Percentiles rank a stretch among this genome's conserved stretches.
Conservation (phyloP, 2,888 invertebrate genomes). For the Herminia tarsipennalis region DNA sequence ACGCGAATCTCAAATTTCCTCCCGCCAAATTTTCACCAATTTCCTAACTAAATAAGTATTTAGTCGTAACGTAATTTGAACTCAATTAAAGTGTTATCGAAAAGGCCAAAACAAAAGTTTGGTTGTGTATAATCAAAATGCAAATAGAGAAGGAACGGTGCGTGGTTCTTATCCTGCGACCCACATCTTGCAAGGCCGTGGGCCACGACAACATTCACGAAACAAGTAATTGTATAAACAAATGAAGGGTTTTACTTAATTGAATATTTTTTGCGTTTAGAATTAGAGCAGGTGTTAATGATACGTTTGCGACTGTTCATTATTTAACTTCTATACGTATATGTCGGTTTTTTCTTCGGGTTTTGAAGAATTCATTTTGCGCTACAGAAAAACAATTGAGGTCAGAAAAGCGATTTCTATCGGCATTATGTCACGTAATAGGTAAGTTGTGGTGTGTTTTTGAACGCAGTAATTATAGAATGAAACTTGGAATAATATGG, state of each 20-base stretch:
- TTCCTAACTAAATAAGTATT: slow-evolving; percentile 51
- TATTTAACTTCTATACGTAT: slow-evolving; percentile 7
- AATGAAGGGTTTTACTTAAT: slow-evolving; percentile 31
- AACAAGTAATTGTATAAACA: slow-evolving; percentile 37
- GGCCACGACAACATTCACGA: slow-evolving; percentile 55
- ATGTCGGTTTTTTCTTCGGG: too few species aligned
- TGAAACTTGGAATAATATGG: too few species aligned
- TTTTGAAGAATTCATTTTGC: slow-evolving; percentile 2
- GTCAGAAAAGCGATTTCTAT: slow-evolving; percentile 6
- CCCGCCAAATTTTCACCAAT: slow-evolving; percentile 48
- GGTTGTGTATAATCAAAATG: slow-evolving; percentile 77
- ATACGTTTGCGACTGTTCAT: slow-evolving; percentile 15
- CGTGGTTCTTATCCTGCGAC: slow-evolving; percentile 78
- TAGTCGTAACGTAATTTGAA: slow-evolving; percentile 60
- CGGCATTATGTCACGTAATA: slow-evolving; percentile 3
- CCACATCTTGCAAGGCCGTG: slow-evolving; percentile 82
- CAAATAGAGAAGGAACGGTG: slow-evolving; percentile 70
- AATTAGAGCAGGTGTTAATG: slow-evolving; percentile 31
- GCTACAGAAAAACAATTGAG: slow-evolving; percentile 9
- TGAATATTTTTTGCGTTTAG: slow-evolving; percentile 32
- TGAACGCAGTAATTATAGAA: too few species aligned
- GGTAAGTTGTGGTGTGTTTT: background rate
- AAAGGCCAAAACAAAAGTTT: slow-evolving; percentile 54
- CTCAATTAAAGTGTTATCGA: slow-evolving; percentile 72
- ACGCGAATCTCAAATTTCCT: slow-evolving; percentile 54